These are phyloP conservation scores for Progne subis DNA, from an alignment of 2,113 vertebrate species.

Conservation along the genomic window DNA sequence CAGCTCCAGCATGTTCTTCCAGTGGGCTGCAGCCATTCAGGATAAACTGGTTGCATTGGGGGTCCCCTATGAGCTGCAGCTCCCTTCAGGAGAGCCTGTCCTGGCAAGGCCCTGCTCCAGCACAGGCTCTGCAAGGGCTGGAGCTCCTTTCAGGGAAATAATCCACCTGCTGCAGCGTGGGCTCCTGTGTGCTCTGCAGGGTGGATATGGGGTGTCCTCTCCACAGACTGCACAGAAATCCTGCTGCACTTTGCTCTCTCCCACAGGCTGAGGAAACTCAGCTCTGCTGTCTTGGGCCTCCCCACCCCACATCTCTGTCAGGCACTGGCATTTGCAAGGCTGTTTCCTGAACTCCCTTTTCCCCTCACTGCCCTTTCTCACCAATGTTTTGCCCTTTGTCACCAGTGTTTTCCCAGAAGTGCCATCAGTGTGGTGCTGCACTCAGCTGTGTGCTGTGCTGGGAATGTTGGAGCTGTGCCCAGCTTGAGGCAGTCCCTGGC, in stretches of 20 bases:
- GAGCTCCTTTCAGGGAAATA: not conserved
- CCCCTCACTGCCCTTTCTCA: not conserved
- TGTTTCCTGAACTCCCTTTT: not conserved
- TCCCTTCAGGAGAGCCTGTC: not conserved
- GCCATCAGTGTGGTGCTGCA: not conserved
- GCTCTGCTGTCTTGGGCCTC: not conserved
- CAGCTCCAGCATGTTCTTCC: not conserved
- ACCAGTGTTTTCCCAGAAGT: not conserved
- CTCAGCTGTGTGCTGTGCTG: not conserved
- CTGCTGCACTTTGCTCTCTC: not conserved
- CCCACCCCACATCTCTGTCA: not conserved
- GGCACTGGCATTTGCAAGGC: not conserved
- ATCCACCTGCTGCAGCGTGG: not conserved
- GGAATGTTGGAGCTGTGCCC: not conserved
- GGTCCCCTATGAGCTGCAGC: not conserved
- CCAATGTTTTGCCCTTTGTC: not conserved
- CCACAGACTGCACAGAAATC: not conserved
- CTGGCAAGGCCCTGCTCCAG: not conserved
- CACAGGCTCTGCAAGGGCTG: not conserved
- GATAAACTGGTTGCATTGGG: not conserved
- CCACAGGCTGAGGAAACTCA: not conserved
- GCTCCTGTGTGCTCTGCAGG: not conserved
- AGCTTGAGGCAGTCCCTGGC: rapidly evolving
- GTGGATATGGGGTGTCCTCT: not conserved
- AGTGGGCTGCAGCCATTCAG: not conserved